Base-by-base conservation (phyloP, 2,113 vertebrate genomes). In the Hydrolagus affinis region DNA sequence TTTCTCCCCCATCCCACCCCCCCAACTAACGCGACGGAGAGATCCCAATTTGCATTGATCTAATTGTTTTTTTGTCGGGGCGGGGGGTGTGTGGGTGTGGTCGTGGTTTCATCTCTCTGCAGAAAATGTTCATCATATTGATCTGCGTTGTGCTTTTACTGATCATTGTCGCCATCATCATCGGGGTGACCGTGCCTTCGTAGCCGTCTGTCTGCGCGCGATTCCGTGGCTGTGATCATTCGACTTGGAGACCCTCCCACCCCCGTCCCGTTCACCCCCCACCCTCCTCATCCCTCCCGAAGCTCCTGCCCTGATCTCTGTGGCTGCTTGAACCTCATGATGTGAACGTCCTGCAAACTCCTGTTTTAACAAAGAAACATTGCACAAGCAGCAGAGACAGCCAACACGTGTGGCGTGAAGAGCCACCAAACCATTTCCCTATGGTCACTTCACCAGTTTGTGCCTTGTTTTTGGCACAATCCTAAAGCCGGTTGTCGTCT, bases 51-150 rank as follows among this genome's bases (percentile, higher is more conserved):
- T 1, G 44, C 44, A 44, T 6, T 44, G 6, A 0, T 87, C 90
- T 91, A 87, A 88, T 88, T 88, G 14, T 12, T 32, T 74, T 83
- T 19, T 30, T 57, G n/a, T n/a, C n/a, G n/a, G n/a, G n/a, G n/a
- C n/a, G n/a, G n/a, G n/a, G n/a, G n/a, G n/a, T n/a, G n/a, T n/a
- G n/a, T n/a, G n/a, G n/a, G n/a, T n/a, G n/a, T n/a, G 12, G 12
- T 44, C 25, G 19, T 88, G 90, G 89, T 86, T 87, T 80, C 89
- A 86, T 88, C 83, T 90, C 87, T 92, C 44, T 91, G 59, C 94
- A 99, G 96, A 97, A 95, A 94, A 86, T 89, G 89, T 88, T 95
- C 86, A 93, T 92, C 91, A 89, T 96, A 86, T 90, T 94, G 90
- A 89, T 94, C 86, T 95, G 94, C 91, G 93, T 94, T 86, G 88